Evolutionary conservation across 2,113 vertebrate genomes (phyloP).

Genomic region (Limanda limanda): DNA sequence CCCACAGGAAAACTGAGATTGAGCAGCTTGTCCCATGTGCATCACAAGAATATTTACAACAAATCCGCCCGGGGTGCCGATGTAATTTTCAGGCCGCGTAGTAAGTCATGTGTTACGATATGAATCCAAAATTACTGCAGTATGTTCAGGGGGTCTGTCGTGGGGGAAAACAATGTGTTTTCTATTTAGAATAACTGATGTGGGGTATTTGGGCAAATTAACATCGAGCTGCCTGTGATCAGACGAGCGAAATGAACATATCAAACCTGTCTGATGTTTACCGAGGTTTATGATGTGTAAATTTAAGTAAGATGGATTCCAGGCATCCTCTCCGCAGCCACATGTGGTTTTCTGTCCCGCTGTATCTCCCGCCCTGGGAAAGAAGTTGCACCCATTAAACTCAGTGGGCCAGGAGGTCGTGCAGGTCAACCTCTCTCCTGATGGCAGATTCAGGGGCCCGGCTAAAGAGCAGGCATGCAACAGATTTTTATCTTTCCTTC

Average conservation of each 20-base stretch:
- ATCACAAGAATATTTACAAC: slow-evolving; percentile 58
- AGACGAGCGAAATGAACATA: slow-evolving; percentile 51
- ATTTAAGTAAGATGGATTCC: slow-evolving; percentile 45
- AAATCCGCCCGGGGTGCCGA: slow-evolving; percentile 48
- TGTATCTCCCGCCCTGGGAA: slow-evolving; percentile 16
- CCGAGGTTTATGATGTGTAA: slow-evolving; percentile 42
- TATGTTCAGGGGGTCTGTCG: slow-evolving; percentile 14
- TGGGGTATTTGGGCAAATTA: slow-evolving; percentile 44
- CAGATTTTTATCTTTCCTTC: slow-evolving; percentile 69
- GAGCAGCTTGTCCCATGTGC: slow-evolving; percentile 27
- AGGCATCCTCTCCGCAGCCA: slow-evolving; percentile 3
- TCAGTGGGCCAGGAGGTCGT: slow-evolving; percentile 35
- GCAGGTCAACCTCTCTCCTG: slow-evolving; percentile 62
- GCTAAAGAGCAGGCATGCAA: slow-evolving; percentile 44
- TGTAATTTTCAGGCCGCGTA: slow-evolving; percentile 43
- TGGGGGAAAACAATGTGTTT: slow-evolving; percentile 47
- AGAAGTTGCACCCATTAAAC: slow-evolving; percentile 50
- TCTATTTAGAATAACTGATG: slow-evolving; percentile 54
- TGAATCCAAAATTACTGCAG: slow-evolving; percentile 56
- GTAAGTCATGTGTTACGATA: slow-evolving; percentile 56
- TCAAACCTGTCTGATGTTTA: slow-evolving; percentile 42
- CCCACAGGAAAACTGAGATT: slow-evolving; percentile 42
- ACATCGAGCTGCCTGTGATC: slow-evolving; percentile 29
- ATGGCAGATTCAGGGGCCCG: slow-evolving; percentile 66
- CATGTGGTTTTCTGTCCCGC: slow-evolving; percentile 36